Evolutionary conservation across 2,888 invertebrate species (phyloP), one percentile per base, ranked within the genome.

Genomic region (Dascillus cervinus): DNA sequence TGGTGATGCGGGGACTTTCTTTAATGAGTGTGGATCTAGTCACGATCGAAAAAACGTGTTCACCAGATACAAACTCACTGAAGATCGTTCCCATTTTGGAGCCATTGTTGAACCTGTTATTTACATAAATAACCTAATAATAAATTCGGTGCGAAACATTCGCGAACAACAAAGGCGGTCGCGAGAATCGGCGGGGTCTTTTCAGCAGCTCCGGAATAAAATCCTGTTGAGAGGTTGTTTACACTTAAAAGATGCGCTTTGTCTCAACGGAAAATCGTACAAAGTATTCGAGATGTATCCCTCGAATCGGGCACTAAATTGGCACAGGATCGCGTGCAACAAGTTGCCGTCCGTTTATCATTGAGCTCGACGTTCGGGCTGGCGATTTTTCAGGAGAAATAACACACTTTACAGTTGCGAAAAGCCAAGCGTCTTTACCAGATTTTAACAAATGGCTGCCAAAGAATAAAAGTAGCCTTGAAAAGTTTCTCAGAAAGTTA

Each of bases 11-110:
- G 8, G 8, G 32, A 30, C 29, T 30, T 43, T 44, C 40, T 22
- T 82, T 81, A 82, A 83, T 83, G 83, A 83, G 83, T 83, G 82
- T 83, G 82, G 83, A 82, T 83, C 83, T 84, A 83, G 83, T 84
- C 83, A 84, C 82, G 78, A 60, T 61, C 46, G 47, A 44, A 53
- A 56, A 48, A 40, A 73, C 73, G 76, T 78, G 67, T 71, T 65
- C n/a, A 75, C 79, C 71, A 79, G 78, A 82, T 72, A 74, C 74
- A 73, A 74, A 81, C 79, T 73, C 86, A 82, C 71, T 75, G 50
- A 67, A 61, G 67, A 71, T 58, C 59, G 45, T 52, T 41, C 49
- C 29, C 28, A 34, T 17, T 6, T 17, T 17, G n/a, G n/a, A n/a
- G n/a, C n/a, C n/a, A n/a, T n/a, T n/a, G n/a, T n/a, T n/a, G n/a